A percentile compares a stretch with the other conserved stretches of the same genome.
These are phyloP conservation scores for Natator depressus DNA, from an alignment of 2,113 vertebrate species.

Conservation along the genomic window DNA sequence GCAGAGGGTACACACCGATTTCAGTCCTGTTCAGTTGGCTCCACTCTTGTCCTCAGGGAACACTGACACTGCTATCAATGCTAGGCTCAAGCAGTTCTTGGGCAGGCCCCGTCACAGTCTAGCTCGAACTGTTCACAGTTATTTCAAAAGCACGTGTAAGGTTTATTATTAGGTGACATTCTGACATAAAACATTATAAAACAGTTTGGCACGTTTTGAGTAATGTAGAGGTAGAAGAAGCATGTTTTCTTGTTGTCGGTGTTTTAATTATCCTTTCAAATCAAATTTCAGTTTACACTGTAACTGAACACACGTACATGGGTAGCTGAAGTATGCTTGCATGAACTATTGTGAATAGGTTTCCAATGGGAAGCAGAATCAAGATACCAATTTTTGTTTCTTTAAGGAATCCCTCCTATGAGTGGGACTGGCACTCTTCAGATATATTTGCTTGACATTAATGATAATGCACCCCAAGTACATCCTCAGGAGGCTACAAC, in stretches of 20 bases:
- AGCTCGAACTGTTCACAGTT: background rate
- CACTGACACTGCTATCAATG: background rate
- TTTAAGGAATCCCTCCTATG: constrained; percentile 88
- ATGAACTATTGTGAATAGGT: background rate
- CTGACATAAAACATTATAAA: background rate
- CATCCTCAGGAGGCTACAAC: constrained; percentile 92
- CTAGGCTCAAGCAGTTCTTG: background rate
- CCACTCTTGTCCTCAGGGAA: background rate
- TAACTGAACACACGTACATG: fast-evolving
- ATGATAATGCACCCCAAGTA: constrained; percentile 95
- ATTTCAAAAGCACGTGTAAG: background rate
- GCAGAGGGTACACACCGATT: background rate
- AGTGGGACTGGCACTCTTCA: constrained; percentile 96
- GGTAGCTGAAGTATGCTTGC: background rate
- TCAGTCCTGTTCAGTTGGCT: background rate
- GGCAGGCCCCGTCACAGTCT: background rate
- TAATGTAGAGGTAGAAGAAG: background rate
- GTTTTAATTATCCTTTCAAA: background rate
- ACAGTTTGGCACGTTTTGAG: background rate
- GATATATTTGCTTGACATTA: constrained; percentile 93
- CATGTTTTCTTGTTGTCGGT: background rate
- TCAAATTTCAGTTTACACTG: background rate
- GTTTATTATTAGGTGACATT: background rate
- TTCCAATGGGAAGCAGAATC: background rate
- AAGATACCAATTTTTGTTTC: background rate